These are phyloP conservation scores for Ridgeia piscesae DNA, from an alignment of 1,140 invertebrate species.

Conservation along the genomic window DNA sequence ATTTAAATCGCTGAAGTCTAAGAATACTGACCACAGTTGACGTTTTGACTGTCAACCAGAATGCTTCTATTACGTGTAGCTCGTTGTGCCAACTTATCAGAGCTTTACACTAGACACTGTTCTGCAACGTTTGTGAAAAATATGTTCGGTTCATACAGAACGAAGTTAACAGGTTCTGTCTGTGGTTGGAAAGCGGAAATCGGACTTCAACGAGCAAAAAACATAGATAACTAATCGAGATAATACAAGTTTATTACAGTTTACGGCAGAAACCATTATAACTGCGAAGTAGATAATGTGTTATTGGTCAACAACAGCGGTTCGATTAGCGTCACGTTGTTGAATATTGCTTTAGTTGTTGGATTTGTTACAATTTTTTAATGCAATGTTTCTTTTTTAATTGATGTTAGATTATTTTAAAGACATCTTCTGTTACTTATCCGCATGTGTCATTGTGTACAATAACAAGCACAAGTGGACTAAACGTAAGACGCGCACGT, in stretches of 20 bases:
- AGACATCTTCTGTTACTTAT: background rate
- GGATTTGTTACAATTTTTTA: background rate
- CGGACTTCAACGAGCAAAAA: background rate
- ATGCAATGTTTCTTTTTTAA: background rate
- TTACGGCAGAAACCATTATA: background rate
- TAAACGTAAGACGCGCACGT: background rate
- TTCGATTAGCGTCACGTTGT: background rate
- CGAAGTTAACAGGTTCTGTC: background rate
- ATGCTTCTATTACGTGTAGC: no score
- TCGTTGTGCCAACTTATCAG: no score
- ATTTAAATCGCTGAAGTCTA: no score
- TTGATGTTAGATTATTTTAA: background rate
- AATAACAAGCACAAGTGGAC: background rate
- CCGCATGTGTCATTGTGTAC: background rate
- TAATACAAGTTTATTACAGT: background rate
- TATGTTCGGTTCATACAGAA: background rate
- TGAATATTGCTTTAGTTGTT: background rate
- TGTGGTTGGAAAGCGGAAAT: background rate
- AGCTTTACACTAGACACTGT: background rate
- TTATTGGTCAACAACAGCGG: background rate
- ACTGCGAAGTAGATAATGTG: background rate
- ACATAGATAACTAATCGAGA: background rate
- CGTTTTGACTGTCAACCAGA: no score
- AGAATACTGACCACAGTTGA: no score
- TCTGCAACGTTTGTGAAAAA: background rate